Evolutionary conservation across 1,140 invertebrate species (phyloP).

Genomic region (Diabrotica undecimpunctata): DNA sequence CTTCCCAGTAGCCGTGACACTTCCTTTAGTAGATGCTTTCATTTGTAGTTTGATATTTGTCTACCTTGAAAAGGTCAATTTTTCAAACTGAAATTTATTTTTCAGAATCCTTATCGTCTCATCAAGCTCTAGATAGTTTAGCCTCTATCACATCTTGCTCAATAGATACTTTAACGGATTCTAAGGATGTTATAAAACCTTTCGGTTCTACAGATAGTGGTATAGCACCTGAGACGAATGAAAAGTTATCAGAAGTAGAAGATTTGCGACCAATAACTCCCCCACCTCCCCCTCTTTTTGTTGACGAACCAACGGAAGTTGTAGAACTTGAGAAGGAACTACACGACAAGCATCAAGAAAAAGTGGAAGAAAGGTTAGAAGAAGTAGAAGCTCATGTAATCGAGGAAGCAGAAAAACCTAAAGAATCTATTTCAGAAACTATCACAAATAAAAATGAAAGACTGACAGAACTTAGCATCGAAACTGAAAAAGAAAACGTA

Average conservation of each 20-base stretch:
- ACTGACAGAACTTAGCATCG: neutral
- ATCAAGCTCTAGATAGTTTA: constrained; percentile 18
- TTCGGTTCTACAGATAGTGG: constrained; percentile 31
- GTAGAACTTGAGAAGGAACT: neutral
- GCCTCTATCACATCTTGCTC: constrained; percentile 7
- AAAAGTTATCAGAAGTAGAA: constrained; percentile 7
- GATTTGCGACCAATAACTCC: constrained; percentile 16
- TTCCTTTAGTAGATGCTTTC: no score
- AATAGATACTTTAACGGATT: constrained; percentile 5
- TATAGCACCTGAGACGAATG: constrained; percentile 23
- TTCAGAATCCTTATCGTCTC: constrained; percentile 30
- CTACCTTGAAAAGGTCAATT: no score
- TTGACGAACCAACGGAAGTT: constrained; percentile 7
- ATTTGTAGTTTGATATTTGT: no score
- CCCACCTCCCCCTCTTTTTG: constrained; percentile 23
- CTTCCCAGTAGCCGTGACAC: no score
- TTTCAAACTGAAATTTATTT: constrained; percentile 18
- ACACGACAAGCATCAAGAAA: neutral
- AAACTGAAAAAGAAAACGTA: constrained; percentile 12
- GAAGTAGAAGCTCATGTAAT: neutral
- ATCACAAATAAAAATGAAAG: neutral
- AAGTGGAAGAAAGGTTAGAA: constrained; percentile 5
- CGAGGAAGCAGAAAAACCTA: neutral
- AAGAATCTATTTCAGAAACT: constrained; percentile 7
- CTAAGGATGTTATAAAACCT: constrained; percentile 11